Evolutionary conservation across 2,113 vertebrate species (phyloP), one percentile per base, ranked within the genome.

Genomic region (Onychorhynchus coronatus): DNA sequence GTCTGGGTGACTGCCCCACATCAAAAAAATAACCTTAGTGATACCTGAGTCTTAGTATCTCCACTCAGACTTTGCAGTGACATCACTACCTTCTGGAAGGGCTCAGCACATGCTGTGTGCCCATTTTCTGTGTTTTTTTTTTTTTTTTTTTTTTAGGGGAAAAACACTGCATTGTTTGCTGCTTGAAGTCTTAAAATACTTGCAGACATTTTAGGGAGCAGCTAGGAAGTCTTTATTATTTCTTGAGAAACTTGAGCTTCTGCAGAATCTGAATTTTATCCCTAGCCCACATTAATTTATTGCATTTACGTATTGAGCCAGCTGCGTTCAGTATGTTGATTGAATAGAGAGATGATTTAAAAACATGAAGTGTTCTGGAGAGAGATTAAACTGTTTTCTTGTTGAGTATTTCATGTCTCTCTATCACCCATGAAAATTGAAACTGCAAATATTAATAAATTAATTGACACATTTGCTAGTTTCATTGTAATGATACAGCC

Each of bases 361-460:
- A 91, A 96, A 77, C 78, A 66, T 88, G 61, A 90, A 93, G 79
- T 90, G 63, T 81, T 95, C 91, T 94, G 93, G 52, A 92, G 76
- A 74, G 82, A 94, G 96, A 92, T 92, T 86, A 85, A 96, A 91
- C 77, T 81, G 63, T 71, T 96, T 89, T 80, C 76, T 71, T 86
- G 72, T 88, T 83, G 65, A 68, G 67, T 84, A 74, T 91, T 87
- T 96, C 9, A 4, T 90, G 44, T 91, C 41, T 95, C 85, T 95
- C 83, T 90, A 81, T 76, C 80, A 95, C 41, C 79, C n/a, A 19
- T 81, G 68, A 84, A 91, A 93, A 95, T 88, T 74, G 88, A 93
- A 95, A 81, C 44, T 52, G 72, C 65, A 88, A 65, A 58, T 91
- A 81, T 93, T 91, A 92, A 96, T 95, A 76, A 81, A 87, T 63